A percentile compares a stretch with the other conserved stretches of the same genome.
Conservation (phyloP, 2,797 vertebrate genomes). For the Liasis olivaceus region DNA sequence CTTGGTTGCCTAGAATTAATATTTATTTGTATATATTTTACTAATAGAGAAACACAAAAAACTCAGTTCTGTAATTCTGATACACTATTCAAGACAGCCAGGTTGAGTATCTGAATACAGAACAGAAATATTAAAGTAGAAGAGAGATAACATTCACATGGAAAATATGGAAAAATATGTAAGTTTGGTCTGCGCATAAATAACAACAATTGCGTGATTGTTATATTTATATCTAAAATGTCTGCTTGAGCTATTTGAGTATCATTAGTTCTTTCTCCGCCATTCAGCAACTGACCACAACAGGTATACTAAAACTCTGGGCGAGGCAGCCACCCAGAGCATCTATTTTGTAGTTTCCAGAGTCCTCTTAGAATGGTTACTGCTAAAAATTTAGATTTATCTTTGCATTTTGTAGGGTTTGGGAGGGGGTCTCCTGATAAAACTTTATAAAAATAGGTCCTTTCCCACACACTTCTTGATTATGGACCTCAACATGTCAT, state of each 20-base stretch:
- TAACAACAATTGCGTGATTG: neutral
- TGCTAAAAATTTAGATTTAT: too few relatives aligned
- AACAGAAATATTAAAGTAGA: neutral
- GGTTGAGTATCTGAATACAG: neutral
- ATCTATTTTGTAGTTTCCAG: too few relatives aligned
- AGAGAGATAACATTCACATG: neutral
- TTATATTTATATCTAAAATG: neutral
- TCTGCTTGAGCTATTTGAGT: neutral
- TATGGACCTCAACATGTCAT: too few relatives aligned
- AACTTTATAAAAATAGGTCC: too few relatives aligned
- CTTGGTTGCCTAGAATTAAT: neutral
- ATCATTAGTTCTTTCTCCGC: neutral
- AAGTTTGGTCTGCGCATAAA: too few relatives aligned
- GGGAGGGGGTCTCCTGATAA: too few relatives aligned
- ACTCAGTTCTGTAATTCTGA: neutral
- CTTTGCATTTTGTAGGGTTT: too few relatives aligned
- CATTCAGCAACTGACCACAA: neutral
- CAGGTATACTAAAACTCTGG: neutral
- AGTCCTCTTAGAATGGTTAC: too few relatives aligned
- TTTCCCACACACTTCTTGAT: too few relatives aligned
- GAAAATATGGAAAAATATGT: too few relatives aligned
- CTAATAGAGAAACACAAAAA: neutral
- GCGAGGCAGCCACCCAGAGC: too few relatives aligned
- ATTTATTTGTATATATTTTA: neutral
- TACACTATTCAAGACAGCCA: neutral